Conservation (phyloP, 2,797 vertebrate species). For the Pachyuromys duprasi region DNA sequence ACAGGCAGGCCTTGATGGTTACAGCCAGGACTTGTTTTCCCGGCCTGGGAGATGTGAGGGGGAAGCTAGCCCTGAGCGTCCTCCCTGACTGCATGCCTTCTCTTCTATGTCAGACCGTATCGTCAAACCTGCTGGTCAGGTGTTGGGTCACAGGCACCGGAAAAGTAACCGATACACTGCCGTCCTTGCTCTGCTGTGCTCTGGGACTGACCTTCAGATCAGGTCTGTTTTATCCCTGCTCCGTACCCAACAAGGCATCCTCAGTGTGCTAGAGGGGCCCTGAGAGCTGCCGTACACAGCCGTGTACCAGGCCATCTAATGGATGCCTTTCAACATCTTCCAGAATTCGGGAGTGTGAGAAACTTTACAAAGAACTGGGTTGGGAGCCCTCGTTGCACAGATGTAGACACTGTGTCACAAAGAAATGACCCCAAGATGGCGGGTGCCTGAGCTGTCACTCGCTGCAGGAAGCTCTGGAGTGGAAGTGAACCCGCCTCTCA, state of each 20-base stretch:
- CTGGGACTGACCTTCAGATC: background rate
- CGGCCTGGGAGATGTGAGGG: background rate
- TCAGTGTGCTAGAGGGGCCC: no score
- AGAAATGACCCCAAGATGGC: background rate
- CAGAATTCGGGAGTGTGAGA: background rate
- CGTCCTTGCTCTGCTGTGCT: background rate
- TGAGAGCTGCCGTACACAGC: fast-evolving
- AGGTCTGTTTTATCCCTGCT: no score
- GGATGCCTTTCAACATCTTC: background rate
- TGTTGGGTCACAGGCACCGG: background rate
- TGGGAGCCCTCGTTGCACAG: fast-evolving
- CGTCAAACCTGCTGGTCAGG: background rate
- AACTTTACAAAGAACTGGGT: background rate
- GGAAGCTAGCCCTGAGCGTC: background rate
- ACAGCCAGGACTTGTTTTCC: background rate
- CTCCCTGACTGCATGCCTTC: background rate
- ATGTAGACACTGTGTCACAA: no score
- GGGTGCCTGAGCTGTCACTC: fast-evolving
- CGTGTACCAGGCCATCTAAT: fast-evolving
- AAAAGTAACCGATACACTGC: background rate
- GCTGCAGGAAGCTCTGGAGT: no score
- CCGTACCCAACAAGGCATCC: no score
- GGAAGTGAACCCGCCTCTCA: fast-evolving
- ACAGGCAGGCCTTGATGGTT: background rate
- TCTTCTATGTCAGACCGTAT: no score